Percentiles rank a stretch among this genome's conserved stretches.
Evolutionary conservation across 1,140 invertebrate species (phyloP).

Genomic region (Eubasilissa regina): DNA sequence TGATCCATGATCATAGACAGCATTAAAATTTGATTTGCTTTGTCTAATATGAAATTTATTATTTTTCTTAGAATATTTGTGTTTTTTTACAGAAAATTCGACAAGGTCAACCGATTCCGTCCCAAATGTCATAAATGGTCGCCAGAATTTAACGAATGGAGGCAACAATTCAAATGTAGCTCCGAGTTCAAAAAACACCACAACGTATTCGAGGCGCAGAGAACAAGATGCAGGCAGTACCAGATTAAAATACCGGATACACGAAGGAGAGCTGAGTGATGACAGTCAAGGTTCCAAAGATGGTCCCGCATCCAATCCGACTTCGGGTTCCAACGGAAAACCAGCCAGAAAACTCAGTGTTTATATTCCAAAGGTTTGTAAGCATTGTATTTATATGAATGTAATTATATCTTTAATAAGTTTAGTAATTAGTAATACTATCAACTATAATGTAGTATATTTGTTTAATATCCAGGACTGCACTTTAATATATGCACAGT

Average conservation of each 20-base stretch:
- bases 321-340: constrained; percentile 36
- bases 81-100: constrained; percentile 36
- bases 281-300: constrained; percentile 24
- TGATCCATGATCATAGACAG: not conserved
- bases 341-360: constrained; percentile 65
- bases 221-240: constrained; percentile 20
- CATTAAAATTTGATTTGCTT: not conserved
- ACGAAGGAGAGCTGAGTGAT: not conserved
- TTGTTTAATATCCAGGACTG: too few species aligned
- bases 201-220: constrained; percentile 19
- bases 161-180: not conserved
- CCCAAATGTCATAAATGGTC: constrained; percentile 20
- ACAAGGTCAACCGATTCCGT: constrained; percentile 35
- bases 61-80: not conserved
- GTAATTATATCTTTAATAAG: not conserved
- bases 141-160: constrained; percentile 23
- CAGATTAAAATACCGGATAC: constrained; percentile 24
- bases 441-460: too few species aligned
- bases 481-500: too few species aligned
- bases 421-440: too few species aligned
- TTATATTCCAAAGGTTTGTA: constrained; percentile 69
- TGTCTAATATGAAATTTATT: not conserved
- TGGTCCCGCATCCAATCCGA: not conserved
- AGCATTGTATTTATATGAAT: not conserved
- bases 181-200: not conserved